These are phyloP conservation scores for Danio kyathit DNA, from an alignment of 2,797 vertebrate species.

Conservation along the genomic window DNA sequence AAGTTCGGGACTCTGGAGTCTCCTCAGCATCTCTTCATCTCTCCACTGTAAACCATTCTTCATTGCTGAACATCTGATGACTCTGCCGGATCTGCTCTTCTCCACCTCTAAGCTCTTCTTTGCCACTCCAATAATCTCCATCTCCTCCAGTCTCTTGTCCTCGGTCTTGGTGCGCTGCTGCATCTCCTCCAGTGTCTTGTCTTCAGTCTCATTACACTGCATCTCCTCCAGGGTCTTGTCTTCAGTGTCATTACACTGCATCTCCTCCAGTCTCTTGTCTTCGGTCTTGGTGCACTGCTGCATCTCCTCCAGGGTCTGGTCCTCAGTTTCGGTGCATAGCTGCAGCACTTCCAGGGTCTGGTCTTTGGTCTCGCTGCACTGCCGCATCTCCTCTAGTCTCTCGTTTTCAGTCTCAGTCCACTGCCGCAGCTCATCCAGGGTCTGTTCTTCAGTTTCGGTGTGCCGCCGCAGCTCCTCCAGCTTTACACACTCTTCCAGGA, in stretches of 20 bases:
- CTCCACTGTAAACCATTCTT: slow-evolving; percentile 48
- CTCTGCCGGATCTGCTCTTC: slow-evolving; percentile 42
- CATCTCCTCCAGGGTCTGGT: slow-evolving; percentile 57
- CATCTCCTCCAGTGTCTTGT: slow-evolving; percentile 57
- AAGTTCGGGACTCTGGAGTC: not conserved
- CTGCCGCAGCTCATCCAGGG: too few relatives aligned
- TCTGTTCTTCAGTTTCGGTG: too few relatives aligned
- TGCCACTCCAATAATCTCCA: slow-evolving; percentile 71
- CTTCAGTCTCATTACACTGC: slow-evolving; percentile 24
- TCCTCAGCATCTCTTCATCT: slow-evolving; percentile 51
- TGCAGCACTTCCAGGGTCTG: too few relatives aligned
- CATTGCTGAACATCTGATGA: slow-evolving; percentile 68
- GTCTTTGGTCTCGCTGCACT: too few relatives aligned
- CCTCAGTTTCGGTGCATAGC: slow-evolving; percentile 12
- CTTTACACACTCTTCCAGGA: slow-evolving; percentile 75
- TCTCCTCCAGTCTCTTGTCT: slow-evolving; percentile 50
- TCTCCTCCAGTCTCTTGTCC: slow-evolving; percentile 49
- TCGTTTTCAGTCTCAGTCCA: too few relatives aligned
- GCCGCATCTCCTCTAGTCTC: too few relatives aligned
- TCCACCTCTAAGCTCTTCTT: slow-evolving; percentile 56
- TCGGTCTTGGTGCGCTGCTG: slow-evolving; percentile 26
- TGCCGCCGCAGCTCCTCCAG: slow-evolving; percentile 59
- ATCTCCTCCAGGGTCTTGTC: too few relatives aligned
- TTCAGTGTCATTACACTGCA: slow-evolving; percentile 17
- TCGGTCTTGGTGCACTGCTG: slow-evolving; percentile 27